Percentiles rank a stretch among this genome's conserved stretches.
These are phyloP conservation scores for Corythoichthys intestinalis DNA, from an alignment of 2,113 vertebrate species.

Conservation along the genomic window DNA sequence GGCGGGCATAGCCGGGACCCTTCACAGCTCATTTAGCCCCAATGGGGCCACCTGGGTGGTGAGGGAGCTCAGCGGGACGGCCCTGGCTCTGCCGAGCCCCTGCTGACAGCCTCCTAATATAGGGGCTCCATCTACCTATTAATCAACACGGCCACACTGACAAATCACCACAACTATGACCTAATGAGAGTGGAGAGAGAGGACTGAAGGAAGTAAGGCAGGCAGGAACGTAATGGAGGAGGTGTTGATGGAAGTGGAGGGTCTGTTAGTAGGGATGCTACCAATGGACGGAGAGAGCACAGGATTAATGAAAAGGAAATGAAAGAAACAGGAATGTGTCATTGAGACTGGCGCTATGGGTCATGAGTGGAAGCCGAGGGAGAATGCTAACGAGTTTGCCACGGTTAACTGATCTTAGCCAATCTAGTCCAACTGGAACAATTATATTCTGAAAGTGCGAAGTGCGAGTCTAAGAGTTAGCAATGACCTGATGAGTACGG, in stretches of 20 bases:
- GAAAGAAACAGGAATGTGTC: constrained; percentile 57
- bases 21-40: constrained; percentile 98
- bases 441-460: constrained; percentile 52
- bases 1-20: constrained; percentile 84
- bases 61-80: constrained; percentile 81
- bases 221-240: constrained; percentile 54
- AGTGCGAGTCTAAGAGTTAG: constrained; percentile 40
- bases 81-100: constrained; percentile 82
- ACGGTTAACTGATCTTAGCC: constrained; percentile 32
- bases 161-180: constrained; percentile 78
- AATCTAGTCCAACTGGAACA: constrained; percentile 27
- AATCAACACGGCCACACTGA: constrained; percentile 85
- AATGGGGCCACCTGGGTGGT: constrained; percentile 94
- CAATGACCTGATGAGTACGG: constrained; percentile 14
- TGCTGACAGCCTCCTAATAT: constrained; percentile 81
- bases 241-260: constrained; percentile 48
- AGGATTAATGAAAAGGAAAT: constrained; percentile 66
- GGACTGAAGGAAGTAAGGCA: constrained; percentile 48
- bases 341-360: constrained; percentile 45
- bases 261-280: constrained; percentile 38
- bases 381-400: constrained; percentile 59
- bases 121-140: constrained; percentile 81
- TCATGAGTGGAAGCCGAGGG: constrained; percentile 40
- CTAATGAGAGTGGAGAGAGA: constrained; percentile 66
- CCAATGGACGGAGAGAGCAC: constrained; percentile 50